Conservation (phyloP, 1,140 invertebrate genomes). For the Sitobion miscanthi region DNA sequence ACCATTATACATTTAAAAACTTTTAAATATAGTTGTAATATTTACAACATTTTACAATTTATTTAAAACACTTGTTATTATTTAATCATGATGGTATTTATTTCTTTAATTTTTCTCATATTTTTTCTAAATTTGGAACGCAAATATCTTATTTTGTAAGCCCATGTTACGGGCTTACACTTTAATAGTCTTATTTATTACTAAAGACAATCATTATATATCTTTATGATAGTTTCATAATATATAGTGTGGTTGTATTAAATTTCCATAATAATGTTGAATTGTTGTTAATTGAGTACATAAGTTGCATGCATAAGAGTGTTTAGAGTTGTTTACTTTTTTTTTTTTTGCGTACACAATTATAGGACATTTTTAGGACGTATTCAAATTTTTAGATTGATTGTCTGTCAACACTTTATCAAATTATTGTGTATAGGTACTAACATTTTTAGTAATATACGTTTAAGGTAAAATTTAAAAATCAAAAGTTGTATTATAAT, state of each 20-base stretch:
- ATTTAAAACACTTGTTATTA: not conserved
- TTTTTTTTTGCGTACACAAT: not conserved
- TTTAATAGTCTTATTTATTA: not conserved
- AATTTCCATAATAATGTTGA: not conserved
- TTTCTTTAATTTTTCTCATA: not conserved
- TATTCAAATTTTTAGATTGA: not conserved
- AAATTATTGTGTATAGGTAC: not conserved
- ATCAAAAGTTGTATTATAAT: not conserved
- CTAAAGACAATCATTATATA: not conserved
- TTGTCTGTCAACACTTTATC: not conserved
- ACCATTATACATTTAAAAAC: not conserved
- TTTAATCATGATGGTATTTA: not conserved
- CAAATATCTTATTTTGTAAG: too few species aligned
- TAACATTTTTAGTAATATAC: not conserved
- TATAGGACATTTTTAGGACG: not conserved
- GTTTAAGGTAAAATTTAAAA: not conserved
- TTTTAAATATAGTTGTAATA: not conserved
- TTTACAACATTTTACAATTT: not conserved
- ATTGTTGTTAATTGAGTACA: not conserved
- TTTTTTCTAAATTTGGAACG: not conserved
- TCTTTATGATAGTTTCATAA: not conserved
- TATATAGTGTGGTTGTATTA: not conserved
- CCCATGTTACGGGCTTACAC: not conserved
- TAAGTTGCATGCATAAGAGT: not conserved
- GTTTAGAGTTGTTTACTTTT: not conserved